Base-by-base conservation (phyloP, 2,113 vertebrate species). In the Planiliza haematocheilus region DNA sequence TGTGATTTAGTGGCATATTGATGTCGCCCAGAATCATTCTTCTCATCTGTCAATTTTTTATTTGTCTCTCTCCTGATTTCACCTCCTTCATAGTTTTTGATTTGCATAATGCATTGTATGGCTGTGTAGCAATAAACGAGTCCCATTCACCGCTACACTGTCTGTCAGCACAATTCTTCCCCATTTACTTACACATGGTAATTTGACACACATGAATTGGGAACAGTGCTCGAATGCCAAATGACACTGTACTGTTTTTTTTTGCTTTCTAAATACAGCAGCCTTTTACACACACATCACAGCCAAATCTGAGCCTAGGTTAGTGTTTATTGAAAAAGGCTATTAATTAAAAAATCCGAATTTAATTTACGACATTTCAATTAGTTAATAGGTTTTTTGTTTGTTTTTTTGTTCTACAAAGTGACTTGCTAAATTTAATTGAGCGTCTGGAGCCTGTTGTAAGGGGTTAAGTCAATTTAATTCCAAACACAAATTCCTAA, bases 161-260 rank as follows among this genome's bases (percentile, higher is more conserved):
- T 82, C 64, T 88, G 89, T 90, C 89, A 81, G 67, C 7, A 37
- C 75, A 55, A 82, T 87, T 82, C 87, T 67, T 58, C 67, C 71
- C 53, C 72, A 60, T 87, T 87, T 83, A 85, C 87, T 87, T 85
- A 89, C 57, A 83, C 79, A 81, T 81, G 84, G 83, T 89, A 86
- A 92, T 91, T 91, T 87, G 86, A 91, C 84, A 82, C 89, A 85
- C 89, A 84, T 87, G 83, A 89, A 88, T 91, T 86, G 77, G 63
- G 52, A 85, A 60, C 55, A 43, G 73, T 16, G 17, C 43, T 18
- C 42, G 24, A 77, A 83, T 75, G 74, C 88, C 85, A 86, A 74
- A 62, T 70, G 39, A 70, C 36, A 14, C 48, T 12, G 12, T 21
- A 7, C 76, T 70, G 57, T 16, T 39, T 24, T 70, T 62, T 34